A percentile compares a stretch with the other conserved stretches of the same genome.
These are phyloP conservation scores for Romanogobio albipinnatus DNA, from an alignment of 2,113 vertebrate genomes.

Conservation along the genomic window DNA sequence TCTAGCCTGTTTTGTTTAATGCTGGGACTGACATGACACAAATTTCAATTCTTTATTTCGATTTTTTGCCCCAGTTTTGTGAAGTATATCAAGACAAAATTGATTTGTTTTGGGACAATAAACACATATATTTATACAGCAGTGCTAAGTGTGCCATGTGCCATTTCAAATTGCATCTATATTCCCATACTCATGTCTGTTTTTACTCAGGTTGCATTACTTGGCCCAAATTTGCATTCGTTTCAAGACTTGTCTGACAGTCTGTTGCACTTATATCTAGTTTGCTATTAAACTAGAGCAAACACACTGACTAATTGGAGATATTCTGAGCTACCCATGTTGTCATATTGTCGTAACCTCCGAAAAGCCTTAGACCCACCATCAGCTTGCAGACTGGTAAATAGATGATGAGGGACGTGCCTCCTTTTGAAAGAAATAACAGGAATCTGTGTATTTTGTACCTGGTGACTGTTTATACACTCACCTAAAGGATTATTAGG, in stretches of 20 bases:
- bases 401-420: background rate
- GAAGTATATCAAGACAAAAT: slow-evolving; percentile 31
- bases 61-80: slow-evolving; percentile 46
- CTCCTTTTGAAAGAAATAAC: background rate
- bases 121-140: slow-evolving; percentile 29
- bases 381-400: slow-evolving; percentile 63
- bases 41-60: slow-evolving; percentile 49
- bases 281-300: slow-evolving; percentile 26
- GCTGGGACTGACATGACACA: slow-evolving; percentile 53
- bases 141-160: background rate
- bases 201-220: background rate
- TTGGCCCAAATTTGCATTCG: background rate
- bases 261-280: background rate
- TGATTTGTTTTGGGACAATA: slow-evolving; percentile 54
- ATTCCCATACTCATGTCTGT: background rate
- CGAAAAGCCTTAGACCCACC: slow-evolving; percentile 57
- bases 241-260: slow-evolving; percentile 27
- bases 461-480: too few relatives aligned
- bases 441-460: too few relatives aligned
- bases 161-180: background rate
- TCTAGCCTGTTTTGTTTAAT: slow-evolving; percentile 59
- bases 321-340: slow-evolving; percentile 62
- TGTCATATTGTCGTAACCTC: slow-evolving; percentile 48
- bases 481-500: too few relatives aligned
- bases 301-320: slow-evolving; percentile 54